Percentiles rank a stretch among this genome's conserved stretches.
phyloP scores from a whole-genome alignment of 2,888 invertebrate genomes.

The Encarsia formosa region DNA sequence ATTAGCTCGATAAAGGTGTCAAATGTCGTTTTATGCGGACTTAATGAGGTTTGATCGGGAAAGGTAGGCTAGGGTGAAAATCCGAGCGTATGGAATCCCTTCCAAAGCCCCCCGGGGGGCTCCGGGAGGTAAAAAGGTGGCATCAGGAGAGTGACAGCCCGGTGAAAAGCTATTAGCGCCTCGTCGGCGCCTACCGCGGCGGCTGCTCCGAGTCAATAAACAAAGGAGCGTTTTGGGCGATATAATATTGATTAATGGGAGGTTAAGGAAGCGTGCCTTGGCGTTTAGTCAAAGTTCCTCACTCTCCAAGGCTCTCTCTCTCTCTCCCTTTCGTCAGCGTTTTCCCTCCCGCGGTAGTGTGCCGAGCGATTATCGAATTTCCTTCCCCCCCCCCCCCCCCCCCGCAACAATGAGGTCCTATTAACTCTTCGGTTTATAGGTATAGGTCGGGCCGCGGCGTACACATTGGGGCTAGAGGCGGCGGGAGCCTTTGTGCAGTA shows the following conservation, averaged over 20 bases:
- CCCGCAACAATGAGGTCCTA: slow-evolving; percentile 52
- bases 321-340: slow-evolving; percentile 3
- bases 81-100: not conserved
- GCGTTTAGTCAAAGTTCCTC: slow-evolving; percentile 52
- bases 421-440: slow-evolving; percentile 42
- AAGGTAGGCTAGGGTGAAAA: slow-evolving; percentile 10
- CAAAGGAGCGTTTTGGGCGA: slow-evolving; percentile 51
- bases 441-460: no score
- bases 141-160: slow-evolving; percentile 32
- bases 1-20: slow-evolving; percentile 3
- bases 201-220: slow-evolving; percentile 51
- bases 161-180: slow-evolving; percentile 49
- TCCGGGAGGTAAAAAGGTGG: slow-evolving; percentile 5
- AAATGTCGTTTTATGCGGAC: not conserved
- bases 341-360: slow-evolving; percentile 38
- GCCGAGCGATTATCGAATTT: slow-evolving; percentile 52
- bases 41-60: slow-evolving; percentile 16
- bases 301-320: slow-evolving; percentile 42
- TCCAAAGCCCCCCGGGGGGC: not conserved
- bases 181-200: no score
- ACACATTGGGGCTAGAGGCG: no score
- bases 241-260: slow-evolving; percentile 53
- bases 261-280: slow-evolving; percentile 51
- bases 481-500: slow-evolving; percentile 51
- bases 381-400: no score